Base-by-base conservation (phyloP, 1,140 invertebrate species). In the Dendroctonus valens region DNA sequence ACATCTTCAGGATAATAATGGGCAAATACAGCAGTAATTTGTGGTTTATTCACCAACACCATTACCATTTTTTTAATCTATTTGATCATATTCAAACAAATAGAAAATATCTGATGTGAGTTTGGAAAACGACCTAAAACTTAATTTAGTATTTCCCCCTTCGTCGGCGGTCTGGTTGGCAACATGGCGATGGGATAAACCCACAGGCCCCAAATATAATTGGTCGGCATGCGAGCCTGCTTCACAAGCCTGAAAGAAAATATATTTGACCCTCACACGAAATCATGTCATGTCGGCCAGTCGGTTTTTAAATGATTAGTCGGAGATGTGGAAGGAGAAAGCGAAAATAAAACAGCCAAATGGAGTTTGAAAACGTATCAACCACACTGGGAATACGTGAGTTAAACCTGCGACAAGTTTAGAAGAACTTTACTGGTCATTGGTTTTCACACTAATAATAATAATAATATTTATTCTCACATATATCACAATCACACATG, bases 171-270 rank as follows among this genome's bases (percentile, higher is more conserved):
- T 9, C 11, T 50, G 11, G 46, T 37, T 38, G 12, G 50, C 59
- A 63, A 72, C 66, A 67, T 67, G 53, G 51, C 53, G 46, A 68
- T 70, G 70, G 66, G 70, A 51, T 69, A 70, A 11, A 68, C 70
- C 72, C 69, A 73, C 72, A 71, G 69, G 59, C 63, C 57, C 66
- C 65, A 67, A 64, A 73, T 69, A 70, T 73, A 73, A 73, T 73
- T 73, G 72, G 72, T 72, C 72, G 72, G 72, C 72, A 73, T 69
- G 63, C 67, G 63, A 65, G 63, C 59, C 65, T 57, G 71, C 72
- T 71, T 73, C 72, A 73, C 71, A 73, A 65, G 61, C 59, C 70
- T 69, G 69, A 62, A 57, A 61, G 68, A 69, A 69, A 63, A 72
- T 72, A 69, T 57, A 65, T 70, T 70, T 67, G 69, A 69, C 60